Conservation (phyloP, 2,888 invertebrate species). For the Cryptophagus acutangulus region DNA sequence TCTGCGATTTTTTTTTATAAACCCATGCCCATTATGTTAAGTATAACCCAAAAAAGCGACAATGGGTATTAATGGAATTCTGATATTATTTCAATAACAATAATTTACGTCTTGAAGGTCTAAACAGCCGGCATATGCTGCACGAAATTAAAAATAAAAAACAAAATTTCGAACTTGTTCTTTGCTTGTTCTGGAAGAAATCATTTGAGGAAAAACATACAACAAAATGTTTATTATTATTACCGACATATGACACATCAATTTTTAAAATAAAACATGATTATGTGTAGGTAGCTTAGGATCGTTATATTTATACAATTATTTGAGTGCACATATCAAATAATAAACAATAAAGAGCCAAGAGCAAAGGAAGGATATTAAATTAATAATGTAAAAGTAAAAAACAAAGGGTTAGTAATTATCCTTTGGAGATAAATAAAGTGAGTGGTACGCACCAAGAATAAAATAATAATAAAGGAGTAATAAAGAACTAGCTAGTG, state of each 20-base stretch:
- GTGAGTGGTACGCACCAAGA: constrained; percentile 12
- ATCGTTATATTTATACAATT: too few relatives aligned
- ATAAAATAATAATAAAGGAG: constrained; percentile 31
- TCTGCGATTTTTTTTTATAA: constrained; percentile 26
- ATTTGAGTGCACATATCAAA: too few relatives aligned
- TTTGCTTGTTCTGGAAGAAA: too few relatives aligned
- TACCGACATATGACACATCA: too few relatives aligned
- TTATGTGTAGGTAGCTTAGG: too few relatives aligned
- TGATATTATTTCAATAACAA: constrained; percentile 6
- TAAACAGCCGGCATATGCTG: too few relatives aligned
- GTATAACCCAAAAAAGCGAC: constrained; percentile 16
- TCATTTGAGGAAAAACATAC: too few relatives aligned
- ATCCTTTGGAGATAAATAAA: not conserved
- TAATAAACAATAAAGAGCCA: too few relatives aligned
- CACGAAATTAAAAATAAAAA: too few relatives aligned
- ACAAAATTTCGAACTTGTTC: too few relatives aligned
- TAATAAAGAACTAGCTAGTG: constrained; percentile 26
- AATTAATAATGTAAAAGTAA: not conserved
- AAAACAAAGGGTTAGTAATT: not conserved
- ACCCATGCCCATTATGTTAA: constrained; percentile 16
- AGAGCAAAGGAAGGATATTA: not conserved
- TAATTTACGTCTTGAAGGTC: constrained; percentile 2
- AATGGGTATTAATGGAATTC: constrained; percentile 11
- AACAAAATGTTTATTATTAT: too few relatives aligned
- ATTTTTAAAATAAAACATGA: too few relatives aligned